These are phyloP conservation scores for Echiichthys vipera DNA, from an alignment of 2,797 vertebrate species.

Conservation along the genomic window DNA sequence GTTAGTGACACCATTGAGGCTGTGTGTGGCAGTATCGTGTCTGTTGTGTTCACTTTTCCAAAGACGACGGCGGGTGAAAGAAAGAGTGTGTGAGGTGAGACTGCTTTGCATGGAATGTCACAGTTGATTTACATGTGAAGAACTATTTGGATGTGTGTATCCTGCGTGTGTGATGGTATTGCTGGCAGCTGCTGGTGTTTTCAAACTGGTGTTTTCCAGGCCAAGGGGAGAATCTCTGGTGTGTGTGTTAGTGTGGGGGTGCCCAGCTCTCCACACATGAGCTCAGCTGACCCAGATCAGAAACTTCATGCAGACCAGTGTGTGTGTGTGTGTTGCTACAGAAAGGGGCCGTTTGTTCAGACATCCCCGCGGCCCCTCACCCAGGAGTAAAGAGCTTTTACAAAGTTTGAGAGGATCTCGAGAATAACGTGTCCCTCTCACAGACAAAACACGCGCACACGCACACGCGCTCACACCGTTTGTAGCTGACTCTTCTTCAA, in stretches of 20 bases:
- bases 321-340: slow-evolving; percentile 29
- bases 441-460: background rate
- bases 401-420: slow-evolving; percentile 48
- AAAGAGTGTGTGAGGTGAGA: slow-evolving; percentile 35
- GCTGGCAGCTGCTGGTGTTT: slow-evolving; percentile 23
- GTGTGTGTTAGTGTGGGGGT: slow-evolving; percentile 36
- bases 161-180: slow-evolving; percentile 6
- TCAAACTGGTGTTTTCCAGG: slow-evolving; percentile 64
- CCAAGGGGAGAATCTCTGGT: slow-evolving; percentile 48
- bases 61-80: slow-evolving; percentile 10
- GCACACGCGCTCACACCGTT: slow-evolving; percentile 25
- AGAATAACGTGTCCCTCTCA: slow-evolving; percentile 34
- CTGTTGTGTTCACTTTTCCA: slow-evolving; percentile 13
- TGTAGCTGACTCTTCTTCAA: slow-evolving; percentile 41
- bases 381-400: slow-evolving; percentile 64
- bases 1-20: slow-evolving; percentile 9
- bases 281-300: slow-evolving; percentile 75
- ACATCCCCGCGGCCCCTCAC: slow-evolving; percentile 26
- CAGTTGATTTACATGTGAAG: slow-evolving; percentile 61
- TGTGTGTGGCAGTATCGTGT: slow-evolving; percentile 17
- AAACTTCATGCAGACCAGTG: slow-evolving; percentile 42
- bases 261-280: slow-evolving; percentile 60
- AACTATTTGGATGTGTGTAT: slow-evolving; percentile 39
- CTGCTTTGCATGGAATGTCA: slow-evolving; percentile 52
- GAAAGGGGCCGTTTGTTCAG: slow-evolving; percentile 67